These are phyloP conservation scores for Solea senegalensis DNA, from an alignment of 2,113 vertebrate genomes.

Conservation along the genomic window DNA sequence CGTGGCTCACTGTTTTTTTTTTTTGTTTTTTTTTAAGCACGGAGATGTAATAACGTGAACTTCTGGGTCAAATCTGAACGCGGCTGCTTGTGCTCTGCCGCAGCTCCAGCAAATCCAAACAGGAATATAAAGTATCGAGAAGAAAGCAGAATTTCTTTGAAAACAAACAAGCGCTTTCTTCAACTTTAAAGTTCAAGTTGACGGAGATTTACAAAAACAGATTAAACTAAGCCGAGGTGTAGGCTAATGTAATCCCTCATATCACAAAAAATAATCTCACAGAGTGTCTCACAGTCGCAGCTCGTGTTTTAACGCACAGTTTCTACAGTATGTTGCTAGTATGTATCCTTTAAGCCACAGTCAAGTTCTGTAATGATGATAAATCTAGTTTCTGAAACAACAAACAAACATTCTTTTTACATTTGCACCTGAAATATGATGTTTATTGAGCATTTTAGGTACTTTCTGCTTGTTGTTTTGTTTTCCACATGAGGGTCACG, in stretches of 20 bases:
- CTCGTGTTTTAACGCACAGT: too few relatives aligned
- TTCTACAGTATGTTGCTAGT: too few relatives aligned
- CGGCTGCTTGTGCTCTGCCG: slow-evolving; percentile 16
- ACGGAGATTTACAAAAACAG: slow-evolving; percentile 8
- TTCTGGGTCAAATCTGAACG: slow-evolving; percentile 32
- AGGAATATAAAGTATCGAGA: slow-evolving; percentile 23
- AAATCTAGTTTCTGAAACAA: too few relatives aligned
- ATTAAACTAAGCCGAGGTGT: slow-evolving; percentile 8
- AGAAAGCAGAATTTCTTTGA: slow-evolving; percentile 15
- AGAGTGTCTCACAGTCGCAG: too few relatives aligned
- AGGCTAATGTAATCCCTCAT: neutral
- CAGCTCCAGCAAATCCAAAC: slow-evolving; percentile 27
- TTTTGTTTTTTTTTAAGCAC: slow-evolving; percentile 17
- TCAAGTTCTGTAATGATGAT: too few relatives aligned
- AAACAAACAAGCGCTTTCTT: slow-evolving; percentile 39
- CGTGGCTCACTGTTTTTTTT: slow-evolving; percentile 24
- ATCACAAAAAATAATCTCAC: neutral
- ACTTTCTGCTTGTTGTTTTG: too few relatives aligned
- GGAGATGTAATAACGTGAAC: slow-evolving; percentile 53
- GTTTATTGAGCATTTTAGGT: too few relatives aligned
- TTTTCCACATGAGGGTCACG: too few relatives aligned
- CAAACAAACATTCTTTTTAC: too few relatives aligned
- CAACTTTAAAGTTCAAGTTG: slow-evolving; percentile 37
- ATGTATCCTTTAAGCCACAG: too few relatives aligned
- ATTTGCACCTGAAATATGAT: too few relatives aligned